Percentiles rank a stretch among this genome's conserved stretches.
These are phyloP conservation scores for Corythaeola cristata DNA, from an alignment of 2,113 vertebrate species.

Conservation along the genomic window DNA sequence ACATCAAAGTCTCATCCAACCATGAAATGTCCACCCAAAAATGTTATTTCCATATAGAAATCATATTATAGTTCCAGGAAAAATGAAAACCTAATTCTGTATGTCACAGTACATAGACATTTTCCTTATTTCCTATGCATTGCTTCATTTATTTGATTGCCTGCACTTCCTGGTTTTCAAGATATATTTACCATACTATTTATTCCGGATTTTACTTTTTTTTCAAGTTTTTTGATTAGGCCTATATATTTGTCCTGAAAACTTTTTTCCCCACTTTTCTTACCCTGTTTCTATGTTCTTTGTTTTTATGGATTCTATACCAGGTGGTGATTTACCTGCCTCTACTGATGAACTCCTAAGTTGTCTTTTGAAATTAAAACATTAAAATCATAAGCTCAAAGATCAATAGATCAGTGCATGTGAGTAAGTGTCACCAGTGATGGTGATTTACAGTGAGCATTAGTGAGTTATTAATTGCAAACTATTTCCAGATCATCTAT, in stretches of 20 bases:
- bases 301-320: neutral
- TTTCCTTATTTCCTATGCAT: neutral
- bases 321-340: neutral
- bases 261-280: accelerated
- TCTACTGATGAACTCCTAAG: neutral
- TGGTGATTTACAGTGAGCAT: neutral
- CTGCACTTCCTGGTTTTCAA: neutral
- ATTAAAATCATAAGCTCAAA: neutral
- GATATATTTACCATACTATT: neutral
- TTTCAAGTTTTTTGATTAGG: neutral
- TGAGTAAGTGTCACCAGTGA: neutral
- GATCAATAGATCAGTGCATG: neutral
- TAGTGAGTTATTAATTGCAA: neutral
- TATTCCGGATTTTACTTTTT: neutral
- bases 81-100: neutral
- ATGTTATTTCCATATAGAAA: neutral
- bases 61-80: neutral
- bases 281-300: neutral
- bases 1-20: neutral
- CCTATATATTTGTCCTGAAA: neutral
- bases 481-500: neutral
- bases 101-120: neutral
- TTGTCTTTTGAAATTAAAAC: neutral
- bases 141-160: neutral
- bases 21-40: neutral